Percentiles rank a stretch among this genome's conserved stretches.
phyloP scores from a whole-genome alignment of 2,797 vertebrate genomes.

The Phataginus tricuspis region DNA sequence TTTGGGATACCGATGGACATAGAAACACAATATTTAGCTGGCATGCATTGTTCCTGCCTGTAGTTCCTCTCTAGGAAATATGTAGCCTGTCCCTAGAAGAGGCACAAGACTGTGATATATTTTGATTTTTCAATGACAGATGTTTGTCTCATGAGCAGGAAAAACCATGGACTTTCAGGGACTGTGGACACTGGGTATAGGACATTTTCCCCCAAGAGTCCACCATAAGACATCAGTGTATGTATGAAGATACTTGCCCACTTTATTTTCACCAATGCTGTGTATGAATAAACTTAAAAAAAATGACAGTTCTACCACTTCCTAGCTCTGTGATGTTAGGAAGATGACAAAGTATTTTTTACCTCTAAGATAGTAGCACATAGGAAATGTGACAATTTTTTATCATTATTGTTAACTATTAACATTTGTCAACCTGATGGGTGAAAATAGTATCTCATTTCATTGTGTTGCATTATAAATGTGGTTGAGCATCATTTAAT shows the following conservation, averaged over 20 bases:
- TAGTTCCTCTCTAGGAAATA: conserved; percentile 11
- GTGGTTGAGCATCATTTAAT: conserved; percentile 5
- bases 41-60: not conserved
- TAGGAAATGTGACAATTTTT: not conserved
- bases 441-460: conserved; percentile 1
- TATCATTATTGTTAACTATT: not conserved
- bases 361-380: not conserved
- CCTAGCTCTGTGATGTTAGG: not conserved
- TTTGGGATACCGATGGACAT: not conserved
- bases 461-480: conserved; percentile 21
- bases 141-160: not conserved
- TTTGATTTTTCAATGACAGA: not conserved
- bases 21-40: not conserved
- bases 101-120: not conserved
- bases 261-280: not conserved
- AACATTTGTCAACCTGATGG: not conserved
- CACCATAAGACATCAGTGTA: not conserved
- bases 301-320: not conserved
- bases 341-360: not conserved
- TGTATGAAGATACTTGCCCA: not conserved
- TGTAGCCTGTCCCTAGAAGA: not conserved
- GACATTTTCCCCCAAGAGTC: not conserved
- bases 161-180: not conserved
- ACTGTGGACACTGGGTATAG: not conserved
- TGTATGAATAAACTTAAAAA: not conserved